Conservation (phyloP, 2,113 vertebrate genomes). For the Centropus unirufus region DNA sequence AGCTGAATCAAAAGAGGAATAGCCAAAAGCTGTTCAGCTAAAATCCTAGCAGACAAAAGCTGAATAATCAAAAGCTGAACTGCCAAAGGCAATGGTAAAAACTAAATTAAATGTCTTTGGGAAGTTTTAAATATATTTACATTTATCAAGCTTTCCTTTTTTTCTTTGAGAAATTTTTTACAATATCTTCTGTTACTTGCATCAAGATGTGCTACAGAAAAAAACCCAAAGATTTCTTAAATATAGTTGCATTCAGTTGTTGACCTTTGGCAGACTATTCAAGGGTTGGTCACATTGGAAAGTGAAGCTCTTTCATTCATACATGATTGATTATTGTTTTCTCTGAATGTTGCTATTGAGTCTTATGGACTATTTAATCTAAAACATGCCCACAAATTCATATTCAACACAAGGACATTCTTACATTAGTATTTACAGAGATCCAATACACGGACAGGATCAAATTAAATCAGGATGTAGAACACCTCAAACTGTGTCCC, state of each 20-base stretch:
- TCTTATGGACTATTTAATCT: constrained; percentile 1
- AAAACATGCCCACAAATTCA: not conserved
- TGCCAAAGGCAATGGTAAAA: too few relatives aligned
- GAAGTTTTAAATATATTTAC: not conserved
- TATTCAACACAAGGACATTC: not conserved
- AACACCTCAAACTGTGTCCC: constrained; percentile 9
- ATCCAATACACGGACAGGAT: not conserved
- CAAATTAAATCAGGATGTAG: constrained; percentile 16
- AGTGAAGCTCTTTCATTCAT: not conserved
- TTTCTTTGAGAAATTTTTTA: not conserved
- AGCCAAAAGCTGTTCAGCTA: too few relatives aligned
- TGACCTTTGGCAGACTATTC: not conserved
- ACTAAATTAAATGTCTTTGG: not conserved
- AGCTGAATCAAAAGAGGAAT: too few relatives aligned
- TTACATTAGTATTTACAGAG: constrained; percentile 20
- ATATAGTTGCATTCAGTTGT: not conserved
- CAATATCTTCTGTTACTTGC: constrained; percentile 1
- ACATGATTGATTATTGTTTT: not conserved
- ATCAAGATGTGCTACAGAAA: not conserved
- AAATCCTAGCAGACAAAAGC: too few relatives aligned
- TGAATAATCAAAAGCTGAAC: too few relatives aligned
- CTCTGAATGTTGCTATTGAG: not conserved
- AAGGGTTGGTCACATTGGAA: not conserved
- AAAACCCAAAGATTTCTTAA: not conserved
- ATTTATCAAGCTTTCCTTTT: not conserved